Evolutionary conservation across 1,140 invertebrate species (phyloP).

Genomic region (Lasaia peninsularis): DNA sequence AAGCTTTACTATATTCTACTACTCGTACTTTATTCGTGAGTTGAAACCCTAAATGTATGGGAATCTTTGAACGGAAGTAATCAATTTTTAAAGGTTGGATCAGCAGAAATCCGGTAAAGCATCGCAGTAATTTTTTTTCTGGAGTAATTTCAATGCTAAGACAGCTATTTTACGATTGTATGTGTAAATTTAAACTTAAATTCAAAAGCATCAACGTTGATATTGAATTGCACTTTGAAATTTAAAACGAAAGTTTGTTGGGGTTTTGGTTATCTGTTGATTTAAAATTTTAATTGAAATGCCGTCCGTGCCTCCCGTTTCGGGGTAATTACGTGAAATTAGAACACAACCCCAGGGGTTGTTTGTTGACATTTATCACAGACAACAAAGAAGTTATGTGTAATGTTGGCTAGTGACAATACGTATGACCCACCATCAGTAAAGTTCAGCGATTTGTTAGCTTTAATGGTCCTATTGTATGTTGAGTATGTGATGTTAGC

Average conservation of each 20-base stretch:
- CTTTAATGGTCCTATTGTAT: too few species aligned
- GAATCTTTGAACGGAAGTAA: too few species aligned
- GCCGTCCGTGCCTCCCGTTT: neutral
- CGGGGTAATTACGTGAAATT: neutral
- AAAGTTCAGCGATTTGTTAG: too few species aligned
- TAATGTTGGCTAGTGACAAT: neutral
- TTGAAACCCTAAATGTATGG: too few species aligned
- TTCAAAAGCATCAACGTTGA: neutral
- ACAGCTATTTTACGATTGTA: too few species aligned
- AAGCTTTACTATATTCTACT: too few species aligned
- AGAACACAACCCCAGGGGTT: neutral
- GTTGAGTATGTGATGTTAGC: conserved; percentile 19
- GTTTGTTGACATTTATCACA: neutral
- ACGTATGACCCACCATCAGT: neutral
- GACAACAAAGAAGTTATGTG: neutral
- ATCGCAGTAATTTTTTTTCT: too few species aligned
- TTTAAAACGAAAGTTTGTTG: conserved; percentile 4
- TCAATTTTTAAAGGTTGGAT: too few species aligned
- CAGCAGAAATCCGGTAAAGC: too few species aligned
- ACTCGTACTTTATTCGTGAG: too few species aligned
- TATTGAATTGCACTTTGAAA: conserved; percentile 1
- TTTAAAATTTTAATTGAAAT: conserved; percentile 18
- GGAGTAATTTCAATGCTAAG: too few species aligned
- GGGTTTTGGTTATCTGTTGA: conserved; percentile 11
- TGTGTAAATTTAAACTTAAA: neutral